Percentiles rank a stretch among this genome's conserved stretches.
Conservation (phyloP, 2,797 vertebrate species). For the Catostomus latipinnis region DNA sequence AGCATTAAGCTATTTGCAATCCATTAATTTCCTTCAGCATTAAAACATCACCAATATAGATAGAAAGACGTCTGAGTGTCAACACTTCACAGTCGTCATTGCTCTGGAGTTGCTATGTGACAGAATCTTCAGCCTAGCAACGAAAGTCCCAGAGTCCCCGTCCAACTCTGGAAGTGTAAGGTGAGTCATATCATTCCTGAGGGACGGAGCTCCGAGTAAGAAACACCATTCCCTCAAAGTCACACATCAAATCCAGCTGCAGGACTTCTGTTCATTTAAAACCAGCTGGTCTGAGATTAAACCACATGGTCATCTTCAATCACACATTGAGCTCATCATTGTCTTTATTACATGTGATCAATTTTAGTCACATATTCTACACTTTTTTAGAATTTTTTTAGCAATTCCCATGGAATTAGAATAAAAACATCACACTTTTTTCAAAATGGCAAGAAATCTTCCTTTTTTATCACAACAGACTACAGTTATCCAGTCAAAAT, state of each 20-base stretch:
- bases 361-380: too few species aligned
- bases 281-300: background rate
- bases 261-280: background rate
- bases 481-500: too few species aligned
- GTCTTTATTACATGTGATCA: too few species aligned
- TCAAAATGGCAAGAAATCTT: too few species aligned
- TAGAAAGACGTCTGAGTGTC: background rate
- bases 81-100: conserved; percentile 10
- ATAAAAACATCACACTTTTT: too few species aligned
- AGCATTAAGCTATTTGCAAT: background rate
- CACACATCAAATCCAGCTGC: conserved; percentile 12
- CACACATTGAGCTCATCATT: too few species aligned
- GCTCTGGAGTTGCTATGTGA: conserved; percentile 49
- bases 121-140: conserved; percentile 42
- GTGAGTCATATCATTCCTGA: conserved; percentile 27
- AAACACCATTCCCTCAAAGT: conserved; percentile 10
- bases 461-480: too few species aligned
- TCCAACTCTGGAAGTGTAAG: conserved; percentile 30
- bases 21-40: background rate
- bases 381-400: too few species aligned
- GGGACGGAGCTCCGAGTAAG: conserved; percentile 8
- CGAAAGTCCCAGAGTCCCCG: conserved; percentile 44
- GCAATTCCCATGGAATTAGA: too few species aligned
- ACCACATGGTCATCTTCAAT: too few species aligned
- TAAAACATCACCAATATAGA: background rate